phyloP scores from a whole-genome alignment of 2,888 invertebrate species.

The Macroteleia sp. region DNA sequence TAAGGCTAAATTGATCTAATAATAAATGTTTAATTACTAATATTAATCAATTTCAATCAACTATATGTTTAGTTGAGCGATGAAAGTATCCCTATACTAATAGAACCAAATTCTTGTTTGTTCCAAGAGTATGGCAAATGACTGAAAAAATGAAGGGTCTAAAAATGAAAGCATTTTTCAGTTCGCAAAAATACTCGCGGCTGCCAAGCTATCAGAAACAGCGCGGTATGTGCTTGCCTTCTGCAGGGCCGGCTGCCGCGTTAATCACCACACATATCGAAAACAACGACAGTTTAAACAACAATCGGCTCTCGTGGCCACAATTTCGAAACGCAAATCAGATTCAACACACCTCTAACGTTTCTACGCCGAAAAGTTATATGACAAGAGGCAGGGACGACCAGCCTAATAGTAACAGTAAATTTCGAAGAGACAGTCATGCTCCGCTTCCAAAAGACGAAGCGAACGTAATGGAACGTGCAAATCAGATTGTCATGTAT shows the following conservation, averaged over 20 bases:
- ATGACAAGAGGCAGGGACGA: conserved; percentile 79
- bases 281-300: conserved; percentile 85
- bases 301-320: conserved; percentile 86
- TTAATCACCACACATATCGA: conserved; percentile 84
- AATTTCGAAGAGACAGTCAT: conserved; percentile 81
- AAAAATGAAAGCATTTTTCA: conserved; percentile 83
- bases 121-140: too few species aligned
- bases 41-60: too few species aligned
- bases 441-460: conserved; percentile 87
- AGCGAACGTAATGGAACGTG: conserved; percentile 92
- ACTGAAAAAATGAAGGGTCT: too few species aligned
- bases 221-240: conserved; percentile 80
- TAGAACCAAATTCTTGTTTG: too few species aligned
- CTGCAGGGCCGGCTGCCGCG: conserved; percentile 77
- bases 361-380: conserved; percentile 76
- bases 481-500: conserved; percentile 95
- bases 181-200: conserved; percentile 82
- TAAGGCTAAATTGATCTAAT: too few species aligned
- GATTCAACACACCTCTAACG: conserved; percentile 76
- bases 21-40: too few species aligned
- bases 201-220: conserved; percentile 83
- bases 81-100: too few species aligned
- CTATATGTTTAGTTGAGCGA: too few species aligned
- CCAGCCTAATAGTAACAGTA: conserved; percentile 82
- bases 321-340: conserved; percentile 85